Base-by-base conservation (phyloP, 2,888 invertebrate species). In the Desoria tigrina region DNA sequence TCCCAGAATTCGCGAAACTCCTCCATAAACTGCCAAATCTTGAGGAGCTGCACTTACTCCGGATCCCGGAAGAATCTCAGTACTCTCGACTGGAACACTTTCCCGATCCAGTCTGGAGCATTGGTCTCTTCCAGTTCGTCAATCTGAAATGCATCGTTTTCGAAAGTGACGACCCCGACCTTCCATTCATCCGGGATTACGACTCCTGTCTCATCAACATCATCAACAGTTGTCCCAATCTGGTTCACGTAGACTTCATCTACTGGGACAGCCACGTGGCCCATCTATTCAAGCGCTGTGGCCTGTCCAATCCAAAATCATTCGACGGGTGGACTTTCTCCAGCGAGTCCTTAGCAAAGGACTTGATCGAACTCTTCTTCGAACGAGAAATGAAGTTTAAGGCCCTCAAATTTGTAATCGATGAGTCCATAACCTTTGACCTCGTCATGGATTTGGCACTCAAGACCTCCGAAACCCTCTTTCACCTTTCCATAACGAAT, bases 211-310 rank as follows among this genome's bases (percentile, higher is more conserved):
- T 67, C 0, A 27, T 66, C n/a, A 60, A 67, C 28, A 55, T 72
- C 11, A 55, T 72, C 1, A 64, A 63, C 16, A 61, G 63, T 18
- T 63, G 54, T 14, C 55, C 50, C 16, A 61, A 69, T 23, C 59
- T 72, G n/a, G 56, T 54, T 37, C 21, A 28, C 1, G n/a, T 72
- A 11, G 16, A 39, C 2, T 67, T 72, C 27, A 26, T 57, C 4
- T 21, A 45, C 4, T 72, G 71, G 71, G 65, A 67, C 23, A 67
- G 62, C n/a, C 60, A 55, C 9, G 23, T 68, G 21, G 65, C 65
- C 28, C 18, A 7, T n/a, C 7, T 55, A 57, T 39, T 42, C 18
- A 21, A 4, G 23, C 28, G 56, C 18, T 57, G 56, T 57, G 42
- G 56, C 4, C 28, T 57, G 2, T 42, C 42, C 2, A 57, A 57